Evolutionary conservation across 1,140 invertebrate species (phyloP).

Genomic region (Drosophila busckii): DNA sequence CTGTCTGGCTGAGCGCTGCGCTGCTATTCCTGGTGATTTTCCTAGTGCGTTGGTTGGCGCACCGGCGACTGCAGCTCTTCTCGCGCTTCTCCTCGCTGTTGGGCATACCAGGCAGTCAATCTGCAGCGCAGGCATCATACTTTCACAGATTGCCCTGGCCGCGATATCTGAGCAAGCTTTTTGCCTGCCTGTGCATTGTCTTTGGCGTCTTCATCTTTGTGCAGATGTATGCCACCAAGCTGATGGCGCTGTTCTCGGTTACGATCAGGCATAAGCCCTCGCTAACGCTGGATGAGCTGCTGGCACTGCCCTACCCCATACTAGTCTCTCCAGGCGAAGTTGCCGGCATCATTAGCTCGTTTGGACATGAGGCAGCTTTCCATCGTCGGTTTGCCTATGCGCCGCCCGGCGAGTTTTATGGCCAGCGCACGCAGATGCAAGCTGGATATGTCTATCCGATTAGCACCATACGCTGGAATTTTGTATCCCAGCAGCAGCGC

Average conservation of each 20-base stretch:
- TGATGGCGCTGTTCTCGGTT: conserved; percentile 44
- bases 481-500: conserved; percentile 38
- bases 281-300: conserved; percentile 11
- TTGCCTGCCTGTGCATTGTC: not conserved
- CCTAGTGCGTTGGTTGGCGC: not conserved
- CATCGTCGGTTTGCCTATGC: conserved; percentile 4
- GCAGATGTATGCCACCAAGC: conserved; percentile 39
- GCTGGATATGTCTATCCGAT: conserved; percentile 49
- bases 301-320: conserved; percentile 31
- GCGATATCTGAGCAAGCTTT: not conserved
- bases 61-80: not conserved
- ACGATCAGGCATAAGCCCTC: conserved; percentile 3
- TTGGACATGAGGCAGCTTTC: conserved; percentile 42
- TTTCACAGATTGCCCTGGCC: not conserved
- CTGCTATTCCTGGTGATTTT: not conserved
- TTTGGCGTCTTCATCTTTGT: conserved; percentile 31
- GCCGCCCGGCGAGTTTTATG: conserved; percentile 13
- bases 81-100: conserved; percentile 24
- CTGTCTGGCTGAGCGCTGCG: conserved; percentile 28
- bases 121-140: not conserved
- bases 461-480: conserved; percentile 41
- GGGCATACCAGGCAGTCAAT: conserved; percentile 35
- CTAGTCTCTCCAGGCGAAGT: conserved; percentile 25
- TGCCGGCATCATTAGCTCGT: conserved; percentile 28
- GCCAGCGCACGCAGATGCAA: conserved; percentile 24